A percentile compares a stretch with the other conserved stretches of the same genome.
Conservation (phyloP, 2,113 vertebrate species). For the Nerophis lumbriciformis region DNA sequence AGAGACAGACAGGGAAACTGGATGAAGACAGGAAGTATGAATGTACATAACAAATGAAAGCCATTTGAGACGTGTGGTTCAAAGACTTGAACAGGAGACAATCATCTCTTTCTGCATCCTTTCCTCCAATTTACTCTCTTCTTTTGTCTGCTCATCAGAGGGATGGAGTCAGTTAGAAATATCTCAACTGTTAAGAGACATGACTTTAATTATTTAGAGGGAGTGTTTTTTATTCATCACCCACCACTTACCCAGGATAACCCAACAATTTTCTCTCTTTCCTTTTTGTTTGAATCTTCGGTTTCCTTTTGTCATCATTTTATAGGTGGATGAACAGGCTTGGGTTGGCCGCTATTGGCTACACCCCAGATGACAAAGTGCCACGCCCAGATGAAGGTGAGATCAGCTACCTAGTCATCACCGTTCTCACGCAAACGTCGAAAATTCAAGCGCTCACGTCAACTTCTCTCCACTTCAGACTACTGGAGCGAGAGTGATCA, state of each 20-base stretch:
- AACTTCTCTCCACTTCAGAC: constrained; percentile 63
- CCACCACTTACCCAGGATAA: constrained; percentile 21
- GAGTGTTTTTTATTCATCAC: constrained; percentile 36
- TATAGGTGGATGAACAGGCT: constrained; percentile 90
- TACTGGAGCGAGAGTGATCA: constrained; percentile 95
- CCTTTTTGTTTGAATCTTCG: background rate
- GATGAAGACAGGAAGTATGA: constrained; percentile 11
- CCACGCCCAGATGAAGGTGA: constrained; percentile 88
- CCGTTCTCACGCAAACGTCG: background rate
- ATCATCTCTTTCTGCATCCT: constrained; percentile 30
- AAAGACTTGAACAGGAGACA: constrained; percentile 14
- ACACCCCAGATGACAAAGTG: constrained; percentile 88
- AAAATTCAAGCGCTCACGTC: constrained; percentile 3
- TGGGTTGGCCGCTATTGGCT: constrained; percentile 86
- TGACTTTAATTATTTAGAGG: constrained; percentile 40
- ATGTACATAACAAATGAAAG: constrained; percentile 6
- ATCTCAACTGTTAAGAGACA: constrained; percentile 35
- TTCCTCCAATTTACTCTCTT: constrained; percentile 31
- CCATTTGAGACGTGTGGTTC: constrained; percentile 17
- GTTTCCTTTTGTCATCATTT: background rate
- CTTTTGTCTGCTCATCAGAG: constrained; percentile 24
- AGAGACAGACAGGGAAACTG: constrained; percentile 1
- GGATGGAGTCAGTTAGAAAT: constrained; percentile 23
- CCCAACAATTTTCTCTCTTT: constrained; percentile 14
- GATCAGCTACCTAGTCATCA: background rate